Conservation (phyloP, 2,113 vertebrate genomes). For the Enhydra lutris region DNA sequence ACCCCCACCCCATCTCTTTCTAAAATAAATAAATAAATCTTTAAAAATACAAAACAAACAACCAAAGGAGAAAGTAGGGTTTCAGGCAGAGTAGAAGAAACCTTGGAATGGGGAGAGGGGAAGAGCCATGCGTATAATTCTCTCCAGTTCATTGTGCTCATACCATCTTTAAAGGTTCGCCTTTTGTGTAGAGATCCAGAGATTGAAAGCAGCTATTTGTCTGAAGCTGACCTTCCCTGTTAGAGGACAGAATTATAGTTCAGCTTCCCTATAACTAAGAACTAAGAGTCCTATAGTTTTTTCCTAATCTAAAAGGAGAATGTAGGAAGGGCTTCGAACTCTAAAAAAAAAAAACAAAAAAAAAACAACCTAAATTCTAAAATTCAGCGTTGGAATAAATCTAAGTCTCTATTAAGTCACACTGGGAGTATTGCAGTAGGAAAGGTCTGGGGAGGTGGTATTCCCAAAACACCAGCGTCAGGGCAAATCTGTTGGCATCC, state of each 20-base stretch:
- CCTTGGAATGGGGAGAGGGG: rapidly evolving
- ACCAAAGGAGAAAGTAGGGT: background rate
- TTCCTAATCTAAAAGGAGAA: slow-evolving; percentile 21
- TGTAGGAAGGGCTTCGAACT: background rate
- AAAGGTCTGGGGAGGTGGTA: background rate
- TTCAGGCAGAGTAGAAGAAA: background rate
- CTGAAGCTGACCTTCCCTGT: background rate
- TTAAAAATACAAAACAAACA: background rate
- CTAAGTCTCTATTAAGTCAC: background rate
- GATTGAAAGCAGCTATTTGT: background rate
- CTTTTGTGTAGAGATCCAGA: background rate
- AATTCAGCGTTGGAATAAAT: background rate
- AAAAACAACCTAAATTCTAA: background rate
- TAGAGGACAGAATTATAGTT: background rate
- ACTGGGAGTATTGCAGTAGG: background rate
- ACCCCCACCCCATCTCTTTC: background rate
- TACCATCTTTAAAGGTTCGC: background rate
- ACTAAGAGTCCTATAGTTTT: background rate
- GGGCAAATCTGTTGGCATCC: background rate
- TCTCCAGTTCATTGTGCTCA: background rate
- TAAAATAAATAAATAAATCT: background rate
- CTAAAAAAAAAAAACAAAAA: background rate
- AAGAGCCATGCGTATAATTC: background rate
- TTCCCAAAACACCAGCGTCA: background rate
- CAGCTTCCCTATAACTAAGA: background rate